These are phyloP conservation scores for Camelus bactrianus DNA, from an alignment of 2,113 vertebrate genomes.

Conservation along the genomic window DNA sequence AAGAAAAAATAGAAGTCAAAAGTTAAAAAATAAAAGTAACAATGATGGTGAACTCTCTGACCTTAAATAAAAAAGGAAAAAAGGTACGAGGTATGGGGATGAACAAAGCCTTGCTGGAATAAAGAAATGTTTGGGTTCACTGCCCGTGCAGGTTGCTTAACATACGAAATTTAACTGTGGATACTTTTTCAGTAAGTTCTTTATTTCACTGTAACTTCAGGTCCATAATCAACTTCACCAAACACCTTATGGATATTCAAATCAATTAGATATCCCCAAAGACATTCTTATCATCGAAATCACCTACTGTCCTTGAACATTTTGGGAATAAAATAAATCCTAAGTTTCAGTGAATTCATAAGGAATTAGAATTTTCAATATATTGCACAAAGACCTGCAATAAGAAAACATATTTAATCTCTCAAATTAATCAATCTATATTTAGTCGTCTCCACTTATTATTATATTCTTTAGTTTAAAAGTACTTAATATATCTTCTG, in stretches of 20 bases:
- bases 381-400: background rate
- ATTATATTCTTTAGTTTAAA: background rate
- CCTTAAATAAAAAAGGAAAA: conserved; percentile 60
- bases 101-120: conserved; percentile 34
- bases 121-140: background rate
- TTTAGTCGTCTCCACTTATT: background rate
- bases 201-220: background rate
- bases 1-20: conserved; percentile 62
- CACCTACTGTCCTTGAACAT: background rate
- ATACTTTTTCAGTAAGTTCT: background rate
- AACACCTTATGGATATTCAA: background rate
- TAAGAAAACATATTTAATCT: background rate
- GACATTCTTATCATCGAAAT: background rate
- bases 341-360: background rate
- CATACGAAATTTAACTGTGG: background rate
- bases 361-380: background rate
- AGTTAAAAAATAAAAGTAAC: conserved; percentile 74
- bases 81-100: conserved; percentile 34
- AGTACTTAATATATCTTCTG: background rate
- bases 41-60: conserved; percentile 69
- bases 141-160: background rate
- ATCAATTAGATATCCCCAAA: background rate
- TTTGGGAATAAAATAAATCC: background rate
- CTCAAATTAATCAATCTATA: background rate
- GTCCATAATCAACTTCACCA: background rate